Base-by-base conservation (phyloP, 2,888 invertebrate species). In the Barypeithes pellucidus region DNA sequence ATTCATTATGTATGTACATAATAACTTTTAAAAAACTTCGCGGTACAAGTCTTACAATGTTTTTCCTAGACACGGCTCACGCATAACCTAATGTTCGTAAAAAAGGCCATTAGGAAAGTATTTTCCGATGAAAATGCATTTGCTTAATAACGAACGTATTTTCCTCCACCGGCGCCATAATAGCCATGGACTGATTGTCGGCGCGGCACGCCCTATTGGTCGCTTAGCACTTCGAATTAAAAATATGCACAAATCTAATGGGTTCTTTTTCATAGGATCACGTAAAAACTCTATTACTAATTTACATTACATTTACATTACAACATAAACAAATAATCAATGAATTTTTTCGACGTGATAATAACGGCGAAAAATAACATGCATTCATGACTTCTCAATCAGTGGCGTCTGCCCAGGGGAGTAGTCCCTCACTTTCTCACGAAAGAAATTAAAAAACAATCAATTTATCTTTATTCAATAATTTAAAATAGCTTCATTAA, bases 51-150 rank as follows among this genome's bases (percentile, higher is more conserved):
- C 62, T 16, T 7, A 18, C 7, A 2, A 18, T n/a, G 22, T 47
- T 20, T 24, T 52, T 52, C 22, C n/a, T 22, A 9, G 24, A 24
- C 52, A 52, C 24, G 4, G 24, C 52, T 22, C 9, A n/a, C 4
- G 16, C 52, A 52, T 52, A 1, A 45, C 43, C 11, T 22, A 14
- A n/a, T 22, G 61, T 9, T 62, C 62, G 47, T 62, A 62, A 62
- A 62, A 61, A 62, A 45, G 29, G 29, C 33, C 62, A 62, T 62
- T 62, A 62, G 20, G n/a, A 62, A 62, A 62, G 47, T 62, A 45
- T 45, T 62, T 62, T 33, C 62, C 47, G 33, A 43, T 45, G 29
- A 33, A 47, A 62, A 62, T 62, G 29, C 45, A 62, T 45, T 61
- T 39, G 16, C 33, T 47, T 62, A 62, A 62, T 62, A 62, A 62